phyloP scores from a whole-genome alignment of 2,113 vertebrate species.

The Cryptotis parvus region DNA sequence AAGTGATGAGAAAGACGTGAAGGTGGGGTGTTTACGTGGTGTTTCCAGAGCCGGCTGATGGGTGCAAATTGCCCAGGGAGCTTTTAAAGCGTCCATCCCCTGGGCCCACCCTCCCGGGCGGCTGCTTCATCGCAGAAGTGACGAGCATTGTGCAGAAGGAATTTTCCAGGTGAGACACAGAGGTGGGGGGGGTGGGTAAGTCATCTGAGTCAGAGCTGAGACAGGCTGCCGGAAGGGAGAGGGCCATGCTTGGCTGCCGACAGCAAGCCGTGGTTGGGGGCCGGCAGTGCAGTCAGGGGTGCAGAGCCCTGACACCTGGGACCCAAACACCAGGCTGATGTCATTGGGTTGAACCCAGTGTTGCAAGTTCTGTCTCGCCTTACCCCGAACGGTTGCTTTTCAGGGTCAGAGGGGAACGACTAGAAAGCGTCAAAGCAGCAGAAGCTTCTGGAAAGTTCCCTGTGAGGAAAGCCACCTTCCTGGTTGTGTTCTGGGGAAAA shows the following conservation, averaged over 20 bases:
- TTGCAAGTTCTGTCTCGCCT: not conserved
- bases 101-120: not conserved
- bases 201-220: not conserved
- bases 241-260: not conserved
- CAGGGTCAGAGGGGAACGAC: not conserved
- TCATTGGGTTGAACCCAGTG: not conserved
- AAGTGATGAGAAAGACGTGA: not conserved
- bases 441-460: not conserved
- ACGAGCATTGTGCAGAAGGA: not conserved
- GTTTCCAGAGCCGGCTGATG: constrained; percentile 59
- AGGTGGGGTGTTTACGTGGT: constrained; percentile 27
- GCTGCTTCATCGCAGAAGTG: constrained; percentile 4
- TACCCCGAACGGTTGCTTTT: not conserved
- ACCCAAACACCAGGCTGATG: not conserved
- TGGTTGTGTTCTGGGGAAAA: too few species aligned
- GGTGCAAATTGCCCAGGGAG: constrained; percentile 47
- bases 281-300: too few species aligned
- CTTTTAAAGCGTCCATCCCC: constrained; percentile 41
- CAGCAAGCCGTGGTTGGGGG: rapidly evolving
- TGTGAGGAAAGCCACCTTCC: too few species aligned
- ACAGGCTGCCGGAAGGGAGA: too few species aligned
- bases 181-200: rapidly evolving
- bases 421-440: not conserved
- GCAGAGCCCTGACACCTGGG: not conserved
- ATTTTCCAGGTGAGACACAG: constrained; percentile 44